These are phyloP conservation scores for Muscina levida DNA, from an alignment of 2,888 invertebrate genomes.

Conservation along the genomic window DNA sequence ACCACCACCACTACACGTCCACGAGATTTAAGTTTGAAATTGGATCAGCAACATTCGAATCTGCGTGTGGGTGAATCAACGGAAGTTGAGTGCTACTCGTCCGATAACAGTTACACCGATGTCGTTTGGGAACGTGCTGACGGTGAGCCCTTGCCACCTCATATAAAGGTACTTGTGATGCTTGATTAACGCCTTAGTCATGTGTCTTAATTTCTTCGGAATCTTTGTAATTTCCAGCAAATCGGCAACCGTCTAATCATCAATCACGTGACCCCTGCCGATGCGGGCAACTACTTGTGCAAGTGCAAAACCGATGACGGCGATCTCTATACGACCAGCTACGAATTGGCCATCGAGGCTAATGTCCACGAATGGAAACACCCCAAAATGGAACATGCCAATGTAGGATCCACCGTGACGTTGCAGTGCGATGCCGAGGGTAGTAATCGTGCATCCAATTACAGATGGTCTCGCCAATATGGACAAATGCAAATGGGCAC, in stretches of 20 bases:
- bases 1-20: conserved; percentile 63
- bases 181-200: not conserved
- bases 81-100: conserved; percentile 79
- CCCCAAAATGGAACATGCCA: conserved; percentile 77
- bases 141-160: conserved; percentile 74
- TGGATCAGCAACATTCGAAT: conserved; percentile 77
- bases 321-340: conserved; percentile 81
- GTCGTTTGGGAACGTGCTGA: conserved; percentile 79
- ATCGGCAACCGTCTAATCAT: conserved; percentile 82
- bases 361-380: conserved; percentile 74
- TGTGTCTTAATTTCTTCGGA: too few species aligned
- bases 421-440: conserved; percentile 84
- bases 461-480: conserved; percentile 78
- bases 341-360: conserved; percentile 80
- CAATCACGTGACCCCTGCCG: conserved; percentile 86
- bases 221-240: conserved; percentile 70
- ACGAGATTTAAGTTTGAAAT: conserved; percentile 75
- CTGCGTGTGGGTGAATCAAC: conserved; percentile 78
- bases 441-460: conserved; percentile 68
- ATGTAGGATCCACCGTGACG: conserved; percentile 83
- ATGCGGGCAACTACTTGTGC: conserved; percentile 94
- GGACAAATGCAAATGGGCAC: conserved; percentile 76
- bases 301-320: conserved; percentile 82
- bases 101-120: conserved; percentile 75
- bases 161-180: conserved; percentile 75